These are phyloP conservation scores for Bembecia ichneumoniformis DNA, from an alignment of 2,888 invertebrate genomes.

Conservation along the genomic window DNA sequence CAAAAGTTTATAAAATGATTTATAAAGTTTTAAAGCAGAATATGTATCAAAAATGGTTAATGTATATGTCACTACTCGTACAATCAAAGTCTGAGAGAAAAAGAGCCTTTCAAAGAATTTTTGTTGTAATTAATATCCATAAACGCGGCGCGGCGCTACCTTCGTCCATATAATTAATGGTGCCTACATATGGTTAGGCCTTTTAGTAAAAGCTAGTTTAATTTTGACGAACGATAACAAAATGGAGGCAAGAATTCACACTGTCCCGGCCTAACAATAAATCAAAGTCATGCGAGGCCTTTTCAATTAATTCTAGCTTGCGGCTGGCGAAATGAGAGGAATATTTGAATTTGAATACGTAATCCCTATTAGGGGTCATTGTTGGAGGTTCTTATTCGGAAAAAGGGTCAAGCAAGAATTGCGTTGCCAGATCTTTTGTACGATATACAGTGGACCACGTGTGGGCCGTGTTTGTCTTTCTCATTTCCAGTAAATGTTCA, in stretches of 20 bases:
- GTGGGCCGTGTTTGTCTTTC: constrained; percentile 47
- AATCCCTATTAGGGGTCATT: constrained; percentile 11
- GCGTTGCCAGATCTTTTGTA: constrained; percentile 36
- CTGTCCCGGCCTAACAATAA: constrained; percentile 15
- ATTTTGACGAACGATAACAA: background rate
- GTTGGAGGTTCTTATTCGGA: constrained; percentile 10
- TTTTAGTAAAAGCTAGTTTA: background rate
- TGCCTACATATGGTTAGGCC: background rate
- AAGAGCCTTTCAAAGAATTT: background rate
- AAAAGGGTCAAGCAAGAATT: constrained; percentile 37
- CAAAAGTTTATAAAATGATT: no score
- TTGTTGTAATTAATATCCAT: background rate
- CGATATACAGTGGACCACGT: constrained; percentile 23
- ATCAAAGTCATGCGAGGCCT: constrained; percentile 31
- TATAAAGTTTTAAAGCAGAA: no score
- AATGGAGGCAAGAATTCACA: constrained; percentile 3
- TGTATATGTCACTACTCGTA: no score
- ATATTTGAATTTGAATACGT: constrained; percentile 37
- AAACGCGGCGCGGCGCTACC: background rate
- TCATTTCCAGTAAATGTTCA: constrained; percentile 43
- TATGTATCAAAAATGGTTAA: no score
- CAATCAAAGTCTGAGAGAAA: background rate
- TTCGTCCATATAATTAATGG: constrained; percentile 5
- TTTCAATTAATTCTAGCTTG: constrained; percentile 36
- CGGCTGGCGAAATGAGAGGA: constrained; percentile 15